Evolutionary conservation across 2,113 vertebrate species (phyloP).

Genomic region (Vicugna pacos): DNA sequence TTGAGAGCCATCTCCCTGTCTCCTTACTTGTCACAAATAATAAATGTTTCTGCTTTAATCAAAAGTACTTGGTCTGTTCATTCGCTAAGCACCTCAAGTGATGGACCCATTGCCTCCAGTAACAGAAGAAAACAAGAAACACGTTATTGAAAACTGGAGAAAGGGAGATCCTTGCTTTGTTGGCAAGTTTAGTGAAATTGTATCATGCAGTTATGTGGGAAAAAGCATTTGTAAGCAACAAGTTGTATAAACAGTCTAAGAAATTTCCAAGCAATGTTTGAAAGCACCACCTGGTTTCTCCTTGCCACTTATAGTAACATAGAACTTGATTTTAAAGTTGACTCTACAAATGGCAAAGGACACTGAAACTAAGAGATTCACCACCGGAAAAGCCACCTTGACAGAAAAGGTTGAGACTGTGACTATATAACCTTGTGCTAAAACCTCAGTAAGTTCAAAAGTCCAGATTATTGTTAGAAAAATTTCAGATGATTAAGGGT

Average conservation of each 20-base stretch:
- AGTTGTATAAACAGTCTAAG: neutral
- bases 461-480: neutral
- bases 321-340: neutral
- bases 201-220: neutral
- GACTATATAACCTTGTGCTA: neutral
- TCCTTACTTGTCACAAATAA: neutral
- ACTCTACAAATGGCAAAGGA: neutral
- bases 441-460: constrained; percentile 18
- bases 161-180: neutral
- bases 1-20: neutral
- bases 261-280: neutral
- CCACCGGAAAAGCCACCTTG: neutral
- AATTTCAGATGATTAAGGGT: neutral
- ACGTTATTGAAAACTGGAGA: neutral
- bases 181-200: neutral
- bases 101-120: neutral
- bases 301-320: neutral
- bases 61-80: neutral
- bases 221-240: neutral
- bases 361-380: neutral
- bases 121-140: neutral
- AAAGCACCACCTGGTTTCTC: neutral
- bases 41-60: neutral
- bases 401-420: neutral
- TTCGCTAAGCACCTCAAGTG: neutral